Evolutionary conservation across 2,113 vertebrate genomes (phyloP), one percentile per base, ranked within the genome.

Genomic region (Menidia beryllina): DNA sequence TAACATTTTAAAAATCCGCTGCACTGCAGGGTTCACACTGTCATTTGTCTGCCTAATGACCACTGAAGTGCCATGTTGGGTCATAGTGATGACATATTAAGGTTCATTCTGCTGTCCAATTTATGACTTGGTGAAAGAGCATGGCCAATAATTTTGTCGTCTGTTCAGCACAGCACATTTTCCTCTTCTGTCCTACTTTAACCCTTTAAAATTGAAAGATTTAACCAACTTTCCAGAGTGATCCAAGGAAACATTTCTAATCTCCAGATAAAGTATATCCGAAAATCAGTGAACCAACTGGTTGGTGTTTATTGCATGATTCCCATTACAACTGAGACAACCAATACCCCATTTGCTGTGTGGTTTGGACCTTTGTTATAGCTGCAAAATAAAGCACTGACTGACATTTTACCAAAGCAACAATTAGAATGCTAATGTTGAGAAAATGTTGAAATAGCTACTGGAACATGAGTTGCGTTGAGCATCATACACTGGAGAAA

Each of bases 11-110:
- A 75, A 66, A 56, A 25, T 58, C 56, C 39, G 39, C 39, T 50
- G 49, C 59, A 69, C 50, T 68, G 56, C 75, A 51, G 49, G 69
- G 60, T 39, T 59, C 36, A 26, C 45, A 75, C 83, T 72, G 63
- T 69, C 69, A 79, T 81, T 75, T 82, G 69, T 88, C 77, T 84
- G 64, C 63, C 49, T 86, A 86, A 83, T 79, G 74, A 81, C 57
- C 60, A 57, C 77, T 45, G 64, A 52, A 77, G 66, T 88, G 83
- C 66, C 72, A 83, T 70, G 45, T 81, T 77, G 77, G 81, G 63
- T 75, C 82, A 79, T 63, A 71, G 70, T 69, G 61, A 83, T 86
- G 79, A 84, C 77, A 75, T 87, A 86, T 86, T 74, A 80, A 70
- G 48, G 53, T 82, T 77, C 77, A 72, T 84, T 67, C 54, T 36